Evolutionary conservation across 2,888 invertebrate genomes (phyloP).

Genomic region (Yponomeuta sedellus): DNA sequence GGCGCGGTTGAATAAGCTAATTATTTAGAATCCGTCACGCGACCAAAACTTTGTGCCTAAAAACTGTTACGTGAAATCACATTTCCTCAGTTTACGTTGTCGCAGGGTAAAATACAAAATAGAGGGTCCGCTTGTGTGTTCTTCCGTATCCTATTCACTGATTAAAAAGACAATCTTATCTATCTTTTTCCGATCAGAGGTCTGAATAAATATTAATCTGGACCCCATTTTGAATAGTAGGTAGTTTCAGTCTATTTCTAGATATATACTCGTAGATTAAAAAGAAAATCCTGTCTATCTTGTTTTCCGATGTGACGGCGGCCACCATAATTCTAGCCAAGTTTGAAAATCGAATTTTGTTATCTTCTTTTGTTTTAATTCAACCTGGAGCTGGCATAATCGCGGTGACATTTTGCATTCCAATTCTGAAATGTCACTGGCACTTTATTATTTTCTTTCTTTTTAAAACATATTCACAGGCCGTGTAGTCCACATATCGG

Average conservation of each 20-base stretch:
- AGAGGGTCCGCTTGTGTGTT: slow-evolving; percentile 44
- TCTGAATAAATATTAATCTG: no score
- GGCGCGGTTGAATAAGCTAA: slow-evolving; percentile 66
- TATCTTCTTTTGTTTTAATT: neutral
- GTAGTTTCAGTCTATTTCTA: no score
- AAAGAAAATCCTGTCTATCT: no score
- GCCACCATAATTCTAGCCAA: neutral
- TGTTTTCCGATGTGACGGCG: neutral
- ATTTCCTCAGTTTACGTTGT: slow-evolving; percentile 69
- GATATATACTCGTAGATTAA: no score
- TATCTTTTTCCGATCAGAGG: neutral
- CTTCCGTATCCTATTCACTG: slow-evolving; percentile 30
- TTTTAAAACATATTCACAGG: slow-evolving; percentile 18
- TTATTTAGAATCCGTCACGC: slow-evolving; percentile 74
- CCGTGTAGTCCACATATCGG: slow-evolving; percentile 19
- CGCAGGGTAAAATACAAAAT: slow-evolving; percentile 46
- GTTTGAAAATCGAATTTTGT: neutral
- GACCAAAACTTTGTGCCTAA: slow-evolving; percentile 51
- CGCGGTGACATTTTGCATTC: slow-evolving; percentile 13
- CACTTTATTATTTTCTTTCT: slow-evolving; percentile 16
- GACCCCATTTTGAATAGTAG: no score
- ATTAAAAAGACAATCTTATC: no score
- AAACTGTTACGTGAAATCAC: slow-evolving; percentile 72
- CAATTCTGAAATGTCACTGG: slow-evolving; percentile 29
- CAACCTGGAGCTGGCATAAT: neutral